Base-by-base conservation (phyloP, 37 sponge, comb jelly and placozoan species). In the Beroe forskalii region DNA sequence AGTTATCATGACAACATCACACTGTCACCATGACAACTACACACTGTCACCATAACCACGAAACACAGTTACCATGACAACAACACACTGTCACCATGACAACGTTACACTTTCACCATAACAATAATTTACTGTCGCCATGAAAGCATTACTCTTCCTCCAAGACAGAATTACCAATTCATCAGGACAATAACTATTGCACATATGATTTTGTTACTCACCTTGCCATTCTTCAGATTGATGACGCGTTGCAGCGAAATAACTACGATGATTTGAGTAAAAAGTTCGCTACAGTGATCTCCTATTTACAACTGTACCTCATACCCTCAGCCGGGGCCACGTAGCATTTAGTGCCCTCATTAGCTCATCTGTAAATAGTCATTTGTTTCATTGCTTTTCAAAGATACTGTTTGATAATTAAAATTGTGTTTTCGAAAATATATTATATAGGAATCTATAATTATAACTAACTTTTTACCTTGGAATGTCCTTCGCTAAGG, bases 371-470 rank as follows among this genome's bases (percentile, higher is more conserved):
- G 72, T 69, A 69, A 69, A 69, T 69, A 69, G 72, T 69, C 39
- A 36, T 69, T 69, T 36, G 39, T 69, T 63, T 63, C 25, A 63
- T 63, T 28, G 20, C 66, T 63, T 63, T 63, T 69, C 33, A 69
- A 69, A 69, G 72, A 69, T 32, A 36, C 72, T 69, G 72, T 69
- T 69, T 69, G 72, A 69, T 48, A 48, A n/a, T 28, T 63, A 63
- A 63, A 69, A 69, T 69, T 69, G 72, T 69, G 72, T 69, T 69
- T 69, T 32, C 72, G 38, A 69, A 69, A 69, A 69, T 69, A 69
- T 48, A 48, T 17, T 48, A 48, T 48, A 12, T n/a, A n/a, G n/a
- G n/a, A n/a, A n/a, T n/a, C n/a, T n/a, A n/a, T n/a, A 48, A 48
- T 17, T 48, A 6, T 48, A 48, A 48, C 55, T 6, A 48, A 12